Evolutionary conservation across 1,140 invertebrate genomes (phyloP).

Genomic region (Camponotus vicinus): DNA sequence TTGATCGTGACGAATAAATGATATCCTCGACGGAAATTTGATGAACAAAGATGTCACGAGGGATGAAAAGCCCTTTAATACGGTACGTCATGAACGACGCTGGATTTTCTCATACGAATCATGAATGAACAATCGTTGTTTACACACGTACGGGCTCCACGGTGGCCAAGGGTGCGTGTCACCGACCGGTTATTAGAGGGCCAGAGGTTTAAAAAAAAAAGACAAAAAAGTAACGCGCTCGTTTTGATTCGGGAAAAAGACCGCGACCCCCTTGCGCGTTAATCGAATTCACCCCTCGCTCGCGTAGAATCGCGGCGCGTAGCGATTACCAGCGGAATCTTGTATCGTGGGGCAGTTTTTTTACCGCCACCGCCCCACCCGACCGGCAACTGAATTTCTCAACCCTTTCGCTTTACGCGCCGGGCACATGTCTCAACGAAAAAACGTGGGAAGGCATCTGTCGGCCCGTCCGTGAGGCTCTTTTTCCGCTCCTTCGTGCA

Average conservation of each 20-base stretch:
- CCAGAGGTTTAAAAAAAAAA: constrained; percentile 54
- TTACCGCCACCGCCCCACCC: constrained; percentile 45
- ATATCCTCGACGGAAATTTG: background rate
- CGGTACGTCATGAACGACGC: constrained; percentile 41
- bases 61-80: constrained; percentile 32
- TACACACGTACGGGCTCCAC: constrained; percentile 31
- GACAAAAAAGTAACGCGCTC: constrained; percentile 30
- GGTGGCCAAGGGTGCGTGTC: constrained; percentile 26
- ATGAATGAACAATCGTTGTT: constrained; percentile 57
- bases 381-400: constrained; percentile 77
- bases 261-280: constrained; percentile 74
- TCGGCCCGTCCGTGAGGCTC: constrained; percentile 72
- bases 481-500: constrained; percentile 34
- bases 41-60: constrained; percentile 21
- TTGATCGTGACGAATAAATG: background rate
- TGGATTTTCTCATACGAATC: constrained; percentile 47
- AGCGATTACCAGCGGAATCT: constrained; percentile 76
- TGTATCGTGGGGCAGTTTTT: constrained; percentile 74
- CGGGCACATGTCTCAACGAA: constrained; percentile 83
- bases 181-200: constrained; percentile 54
- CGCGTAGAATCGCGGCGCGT: constrained; percentile 68
- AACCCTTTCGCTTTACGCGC: constrained; percentile 81
- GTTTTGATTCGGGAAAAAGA: constrained; percentile 71
- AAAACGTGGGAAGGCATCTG: constrained; percentile 84
- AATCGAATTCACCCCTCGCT: constrained; percentile 84